Conservation (phyloP, 2,797 vertebrate species). For the Premnoplex brunnescens region DNA sequence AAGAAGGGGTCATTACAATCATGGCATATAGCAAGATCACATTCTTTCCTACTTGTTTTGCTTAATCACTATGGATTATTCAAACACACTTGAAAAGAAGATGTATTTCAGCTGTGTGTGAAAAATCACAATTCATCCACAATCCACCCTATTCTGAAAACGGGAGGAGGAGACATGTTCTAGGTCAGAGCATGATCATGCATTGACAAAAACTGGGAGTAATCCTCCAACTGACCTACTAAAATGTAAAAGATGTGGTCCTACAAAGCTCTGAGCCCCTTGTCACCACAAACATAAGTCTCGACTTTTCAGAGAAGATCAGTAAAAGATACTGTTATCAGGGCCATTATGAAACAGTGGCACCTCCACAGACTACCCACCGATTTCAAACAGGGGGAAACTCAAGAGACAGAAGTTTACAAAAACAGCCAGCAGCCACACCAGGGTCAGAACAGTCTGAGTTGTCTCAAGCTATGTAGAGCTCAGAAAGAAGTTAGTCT, state of each 20-base stretch:
- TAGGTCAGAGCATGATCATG: background rate
- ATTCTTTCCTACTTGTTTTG: constrained; percentile 59
- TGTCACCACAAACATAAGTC: background rate
- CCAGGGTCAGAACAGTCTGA: background rate
- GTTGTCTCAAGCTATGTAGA: background rate
- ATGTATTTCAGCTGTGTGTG: constrained; percentile 49
- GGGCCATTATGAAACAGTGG: background rate
- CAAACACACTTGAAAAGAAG: constrained; percentile 56
- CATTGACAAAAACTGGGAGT: background rate
- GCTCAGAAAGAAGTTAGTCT: background rate
- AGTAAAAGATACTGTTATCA: background rate
- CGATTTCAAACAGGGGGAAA: background rate
- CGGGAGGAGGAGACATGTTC: background rate
- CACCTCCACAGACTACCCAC: background rate
- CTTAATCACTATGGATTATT: constrained; percentile 60
- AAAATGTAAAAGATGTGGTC: background rate
- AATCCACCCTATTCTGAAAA: constrained; percentile 1
- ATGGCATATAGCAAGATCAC: constrained; percentile 37
- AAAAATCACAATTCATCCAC: constrained; percentile 29
- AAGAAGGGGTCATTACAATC: constrained; percentile 54
- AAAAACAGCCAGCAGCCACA: background rate
- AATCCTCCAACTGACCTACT: background rate
- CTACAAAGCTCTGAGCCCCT: background rate
- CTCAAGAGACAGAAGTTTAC: background rate
- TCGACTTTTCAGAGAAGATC: background rate